These are phyloP conservation scores for Gymnarchus niloticus DNA, from an alignment of 2,113 vertebrate genomes.

Conservation along the genomic window DNA sequence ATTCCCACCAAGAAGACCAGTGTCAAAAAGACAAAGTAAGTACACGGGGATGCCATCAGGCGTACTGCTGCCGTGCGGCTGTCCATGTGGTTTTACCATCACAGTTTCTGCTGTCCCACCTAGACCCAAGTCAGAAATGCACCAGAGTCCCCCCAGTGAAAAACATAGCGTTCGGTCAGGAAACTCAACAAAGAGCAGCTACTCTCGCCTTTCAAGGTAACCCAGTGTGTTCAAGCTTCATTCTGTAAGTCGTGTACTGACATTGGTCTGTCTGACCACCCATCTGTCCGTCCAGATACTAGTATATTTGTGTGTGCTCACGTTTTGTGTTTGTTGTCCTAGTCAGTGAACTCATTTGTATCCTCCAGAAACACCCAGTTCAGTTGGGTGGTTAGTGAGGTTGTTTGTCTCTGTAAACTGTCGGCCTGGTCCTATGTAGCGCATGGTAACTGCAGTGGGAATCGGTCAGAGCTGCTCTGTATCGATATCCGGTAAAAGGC, in stretches of 20 bases:
- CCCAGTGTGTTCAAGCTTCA: neutral
- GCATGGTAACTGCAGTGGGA: neutral
- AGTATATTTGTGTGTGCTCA: neutral
- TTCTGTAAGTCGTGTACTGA: neutral
- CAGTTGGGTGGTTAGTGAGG: neutral
- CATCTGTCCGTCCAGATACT: neutral
- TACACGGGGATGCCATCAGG: too few species aligned
- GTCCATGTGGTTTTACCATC: too few species aligned
- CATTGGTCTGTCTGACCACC: neutral
- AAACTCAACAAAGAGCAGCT: constrained; percentile 90
- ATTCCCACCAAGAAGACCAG: constrained; percentile 85
- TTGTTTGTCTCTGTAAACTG: neutral
- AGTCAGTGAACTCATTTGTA: neutral
- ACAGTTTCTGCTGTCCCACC: constrained; percentile 15
- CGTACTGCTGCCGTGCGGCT: too few species aligned
- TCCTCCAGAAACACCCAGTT: neutral
- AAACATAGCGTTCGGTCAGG: constrained; percentile 88
- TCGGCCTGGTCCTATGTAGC: neutral
- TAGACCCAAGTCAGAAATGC: constrained; percentile 93
- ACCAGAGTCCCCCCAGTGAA: constrained; percentile 80
- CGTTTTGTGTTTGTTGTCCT: neutral
- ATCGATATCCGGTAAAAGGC: too few species aligned
- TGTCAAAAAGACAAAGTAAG: constrained; percentile 96
- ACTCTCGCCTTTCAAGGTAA: constrained; percentile 93
- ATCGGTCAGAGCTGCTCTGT: neutral